phyloP scores from a whole-genome alignment of 2,797 vertebrate species.

The Myotis daubentonii region DNA sequence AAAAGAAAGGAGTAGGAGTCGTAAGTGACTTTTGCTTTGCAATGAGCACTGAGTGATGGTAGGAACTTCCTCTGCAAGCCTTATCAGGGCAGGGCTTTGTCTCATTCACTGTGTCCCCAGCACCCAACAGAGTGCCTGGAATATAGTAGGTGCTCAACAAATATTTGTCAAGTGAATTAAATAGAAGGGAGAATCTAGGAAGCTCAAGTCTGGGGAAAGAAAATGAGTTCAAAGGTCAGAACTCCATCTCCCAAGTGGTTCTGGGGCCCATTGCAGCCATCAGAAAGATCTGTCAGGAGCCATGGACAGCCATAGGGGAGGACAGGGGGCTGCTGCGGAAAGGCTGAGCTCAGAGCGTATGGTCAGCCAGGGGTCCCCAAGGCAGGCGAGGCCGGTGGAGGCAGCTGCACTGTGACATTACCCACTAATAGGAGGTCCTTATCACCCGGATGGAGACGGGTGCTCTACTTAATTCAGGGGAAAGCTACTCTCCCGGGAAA shows the following conservation, averaged over 20 bases:
- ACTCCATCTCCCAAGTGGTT: background rate
- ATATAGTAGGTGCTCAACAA: background rate
- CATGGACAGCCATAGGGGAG: background rate
- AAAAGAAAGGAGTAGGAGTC: background rate
- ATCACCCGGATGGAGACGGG: constrained; percentile 71
- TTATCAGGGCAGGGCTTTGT: background rate
- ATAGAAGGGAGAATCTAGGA: background rate
- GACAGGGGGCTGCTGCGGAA: background rate
- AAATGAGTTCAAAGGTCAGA: background rate
- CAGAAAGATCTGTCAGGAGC: background rate
- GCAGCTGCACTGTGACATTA: constrained; percentile 57
- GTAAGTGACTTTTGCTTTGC: background rate
- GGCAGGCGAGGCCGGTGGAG: background rate
- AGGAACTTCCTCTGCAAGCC: background rate
- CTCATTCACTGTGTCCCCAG: background rate
- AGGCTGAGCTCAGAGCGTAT: background rate
- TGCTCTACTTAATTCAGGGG: constrained; percentile 76
- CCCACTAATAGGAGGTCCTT: constrained; percentile 74
- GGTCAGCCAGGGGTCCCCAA: background rate
- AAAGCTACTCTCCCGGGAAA: constrained; percentile 75
- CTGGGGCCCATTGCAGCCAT: background rate
- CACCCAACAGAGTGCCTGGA: background rate
- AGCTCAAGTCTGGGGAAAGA: background rate
- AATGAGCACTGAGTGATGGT: background rate
- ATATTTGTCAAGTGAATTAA: background rate